Evolutionary conservation across 1,140 invertebrate genomes (phyloP), one percentile per base, ranked within the genome.

Genomic region (Anagrus nilaparvatae): DNA sequence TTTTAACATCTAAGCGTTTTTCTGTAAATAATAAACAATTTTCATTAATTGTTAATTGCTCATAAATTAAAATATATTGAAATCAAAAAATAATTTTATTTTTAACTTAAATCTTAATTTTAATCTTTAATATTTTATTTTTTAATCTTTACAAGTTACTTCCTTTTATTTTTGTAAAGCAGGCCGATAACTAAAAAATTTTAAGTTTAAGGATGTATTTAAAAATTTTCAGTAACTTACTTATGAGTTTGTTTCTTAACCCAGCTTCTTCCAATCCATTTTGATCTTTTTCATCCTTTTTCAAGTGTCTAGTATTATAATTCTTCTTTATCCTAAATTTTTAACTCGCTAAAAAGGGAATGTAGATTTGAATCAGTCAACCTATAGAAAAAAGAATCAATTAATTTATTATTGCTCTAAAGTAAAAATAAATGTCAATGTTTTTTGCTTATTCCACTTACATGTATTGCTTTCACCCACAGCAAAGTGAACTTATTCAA

Each of bases 301-400:
- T 87, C 0, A 84, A 56, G 54, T 83, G 80, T 61, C 95, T 96
- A 52, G n/a, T 78, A 78, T 1, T 78, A 74, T 10, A 90, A 69
- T 70, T 95, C 89, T 62, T 92, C 83, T 69, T 92, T 92, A 54
- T 96, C 91, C 43, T 95, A 90, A 30, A 92, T 76, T 68, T 87
- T 89, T 1, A 96, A 61, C 58, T 94, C 90, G 57, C 83, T 84
- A 51, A 84, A 88, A 12, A 95, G 59, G 1, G 84, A 86, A 52
- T 87, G 87, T 6, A 95, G 62, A 62, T 92, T 93, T 5, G 77
- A 67, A 53, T 89, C 83, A 7, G 84, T 79, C 18, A 95, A 61
- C 49, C 84, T 74, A 89, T 94, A 54, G 5, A 70, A 63, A 55
- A 50, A 49, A 46, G 46, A n/a, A n/a, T n/a, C n/a, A n/a, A n/a